A percentile compares a stretch with the other conserved stretches of the same genome.
Conservation (phyloP, 2,888 invertebrate genomes). For the Esperia sulphurella region DNA sequence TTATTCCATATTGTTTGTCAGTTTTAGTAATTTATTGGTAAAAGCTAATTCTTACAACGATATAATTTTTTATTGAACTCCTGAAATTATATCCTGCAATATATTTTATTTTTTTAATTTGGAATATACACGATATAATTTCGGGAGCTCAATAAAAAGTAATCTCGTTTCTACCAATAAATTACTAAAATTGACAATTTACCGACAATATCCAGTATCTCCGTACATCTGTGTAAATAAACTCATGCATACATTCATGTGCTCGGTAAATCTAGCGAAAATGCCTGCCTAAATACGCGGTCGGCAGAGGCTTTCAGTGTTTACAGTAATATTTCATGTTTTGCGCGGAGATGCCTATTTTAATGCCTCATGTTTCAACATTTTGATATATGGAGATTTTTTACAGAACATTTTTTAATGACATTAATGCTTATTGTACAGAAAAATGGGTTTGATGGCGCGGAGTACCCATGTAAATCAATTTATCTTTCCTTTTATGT, state of each 20-base stretch:
- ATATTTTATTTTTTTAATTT: too few relatives aligned
- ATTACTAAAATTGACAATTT: not conserved
- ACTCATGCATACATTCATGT: slow-evolving; percentile 10
- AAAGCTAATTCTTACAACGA: too few relatives aligned
- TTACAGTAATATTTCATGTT: slow-evolving; percentile 36
- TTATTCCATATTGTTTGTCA: not conserved
- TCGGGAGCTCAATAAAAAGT: too few relatives aligned
- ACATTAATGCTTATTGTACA: slow-evolving; percentile 16
- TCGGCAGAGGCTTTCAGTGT: slow-evolving; percentile 32
- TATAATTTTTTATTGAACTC: too few relatives aligned
- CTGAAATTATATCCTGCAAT: too few relatives aligned
- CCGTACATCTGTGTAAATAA: slow-evolving; percentile 15
- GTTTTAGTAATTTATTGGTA: not conserved
- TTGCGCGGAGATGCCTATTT: slow-evolving; percentile 24
- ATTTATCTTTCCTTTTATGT: not conserved
- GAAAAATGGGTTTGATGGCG: slow-evolving; percentile 7
- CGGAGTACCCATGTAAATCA: slow-evolving; percentile 1
- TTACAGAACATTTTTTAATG: slow-evolving; percentile 24
- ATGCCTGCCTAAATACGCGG: slow-evolving; percentile 23
- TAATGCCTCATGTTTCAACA: slow-evolving; percentile 27
- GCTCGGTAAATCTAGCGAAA: slow-evolving; percentile 25
- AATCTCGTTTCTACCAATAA: not conserved
- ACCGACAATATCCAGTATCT: slow-evolving; percentile 6
- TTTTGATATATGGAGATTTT: slow-evolving; percentile 6
- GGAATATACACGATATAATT: too few relatives aligned